Evolutionary conservation across 2,797 vertebrate genomes (phyloP), one percentile per base, ranked within the genome.

Genomic region (Eospalax fontanierii): DNA sequence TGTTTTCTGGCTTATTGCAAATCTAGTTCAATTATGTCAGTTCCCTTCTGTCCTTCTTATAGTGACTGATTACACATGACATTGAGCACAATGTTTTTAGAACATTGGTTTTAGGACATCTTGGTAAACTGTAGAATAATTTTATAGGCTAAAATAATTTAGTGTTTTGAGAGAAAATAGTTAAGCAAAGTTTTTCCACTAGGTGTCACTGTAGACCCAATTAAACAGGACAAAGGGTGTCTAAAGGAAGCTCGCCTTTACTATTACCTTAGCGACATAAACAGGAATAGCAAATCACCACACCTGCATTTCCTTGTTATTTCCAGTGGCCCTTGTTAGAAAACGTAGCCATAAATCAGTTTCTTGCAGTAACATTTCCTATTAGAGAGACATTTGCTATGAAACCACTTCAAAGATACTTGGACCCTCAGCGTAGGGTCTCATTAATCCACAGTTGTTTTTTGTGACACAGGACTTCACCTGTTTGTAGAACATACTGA

Each of bases 131-230:
- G 26, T 66, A 33, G 50, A 59, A 59, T 85, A n/a, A 26, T 85
- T 90, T 87, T 30, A 57, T 70, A 61, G 94, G 78, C 18, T 16
- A 50, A 71, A 50, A 14, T 46, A 46, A 75, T 82, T 26, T 14
- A 43, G 38, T 59, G 75, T 28, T 50, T 21, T n/a, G 50, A 54
- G 2, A 54, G 50, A 79, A 88, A 66, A 46, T 26, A 90, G 54
- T 40, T 87, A 89, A 65, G 65, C 57, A 76, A 85, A 73, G 10
- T 2, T 65, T 81, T 16, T 30, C 96, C 97, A 97, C 96, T 96
- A 91, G 97, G 81, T 97, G 98, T 93, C 98, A 95, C 95, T 93
- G 66, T 96, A 96, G 88, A 90, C 84, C 95, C 87, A 97, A n/a
- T 61, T 65, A 94, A 94, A 78, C 63, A 22, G 2, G 24, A 21